A percentile compares a stretch with the other conserved stretches of the same genome.
Evolutionary conservation across 2,797 vertebrate genomes (phyloP).

Genomic region (Oophaga sylvatica): DNA sequence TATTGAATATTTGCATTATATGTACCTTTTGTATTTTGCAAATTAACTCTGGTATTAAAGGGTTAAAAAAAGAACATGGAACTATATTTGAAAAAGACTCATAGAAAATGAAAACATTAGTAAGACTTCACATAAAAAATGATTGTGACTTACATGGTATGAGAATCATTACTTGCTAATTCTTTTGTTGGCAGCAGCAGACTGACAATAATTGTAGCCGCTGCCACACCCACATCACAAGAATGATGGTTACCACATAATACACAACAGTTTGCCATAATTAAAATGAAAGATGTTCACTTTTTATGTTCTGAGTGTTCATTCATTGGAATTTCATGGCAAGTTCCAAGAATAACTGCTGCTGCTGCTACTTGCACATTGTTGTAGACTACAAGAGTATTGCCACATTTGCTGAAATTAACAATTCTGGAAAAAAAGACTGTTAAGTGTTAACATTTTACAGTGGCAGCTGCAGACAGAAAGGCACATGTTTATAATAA

Average conservation of each 20-base stretch:
- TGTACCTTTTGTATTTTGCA: no score
- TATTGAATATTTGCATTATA: no score
- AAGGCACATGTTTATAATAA: slow-evolving; percentile 36
- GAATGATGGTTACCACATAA: slow-evolving; percentile 26
- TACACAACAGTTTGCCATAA: slow-evolving; percentile 39
- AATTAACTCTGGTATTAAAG: neutral
- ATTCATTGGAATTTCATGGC: slow-evolving; percentile 20
- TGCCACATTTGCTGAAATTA: slow-evolving; percentile 31
- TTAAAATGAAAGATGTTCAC: slow-evolving; percentile 39
- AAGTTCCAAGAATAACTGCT: slow-evolving; percentile 14
- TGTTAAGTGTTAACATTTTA: slow-evolving; percentile 37
- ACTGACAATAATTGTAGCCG: slow-evolving; percentile 22
- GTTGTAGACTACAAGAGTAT: neutral
- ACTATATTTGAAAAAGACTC: neutral
- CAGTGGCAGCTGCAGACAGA: slow-evolving; percentile 31
- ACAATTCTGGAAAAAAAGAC: slow-evolving; percentile 32
- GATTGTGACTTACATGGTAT: slow-evolving; percentile 9
- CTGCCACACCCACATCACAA: slow-evolving; percentile 1
- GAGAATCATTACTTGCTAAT: slow-evolving; percentile 34
- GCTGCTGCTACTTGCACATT: neutral
- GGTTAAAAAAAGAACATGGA: neutral
- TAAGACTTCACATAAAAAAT: neutral
- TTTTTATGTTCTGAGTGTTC: slow-evolving; percentile 32
- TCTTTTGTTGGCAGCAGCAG: slow-evolving; percentile 28
- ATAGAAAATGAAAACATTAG: neutral